A percentile compares a stretch with the other conserved stretches of the same genome.
phyloP scores from a whole-genome alignment of 2,113 vertebrate species.

The Rhea pennata region DNA sequence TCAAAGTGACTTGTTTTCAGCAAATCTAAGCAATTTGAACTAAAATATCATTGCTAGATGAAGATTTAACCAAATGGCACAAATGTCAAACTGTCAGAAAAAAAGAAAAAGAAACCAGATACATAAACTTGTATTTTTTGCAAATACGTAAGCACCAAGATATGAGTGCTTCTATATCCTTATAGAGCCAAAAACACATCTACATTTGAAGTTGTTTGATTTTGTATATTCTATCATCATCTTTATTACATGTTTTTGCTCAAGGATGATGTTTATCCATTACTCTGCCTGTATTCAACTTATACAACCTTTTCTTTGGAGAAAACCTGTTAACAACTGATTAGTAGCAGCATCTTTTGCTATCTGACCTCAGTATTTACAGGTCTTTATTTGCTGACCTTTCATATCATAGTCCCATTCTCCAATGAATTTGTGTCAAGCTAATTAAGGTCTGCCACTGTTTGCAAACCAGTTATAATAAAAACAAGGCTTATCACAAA shows the following conservation, averaged over 20 bases:
- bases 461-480: background rate
- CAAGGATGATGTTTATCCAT: background rate
- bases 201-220: background rate
- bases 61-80: background rate
- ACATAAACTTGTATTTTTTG: background rate
- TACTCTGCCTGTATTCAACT: background rate
- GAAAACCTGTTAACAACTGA: background rate
- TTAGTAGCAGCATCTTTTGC: background rate
- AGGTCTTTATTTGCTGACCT: background rate
- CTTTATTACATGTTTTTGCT: background rate
- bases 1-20: background rate
- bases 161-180: background rate
- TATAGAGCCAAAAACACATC: background rate
- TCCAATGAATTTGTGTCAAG: background rate
- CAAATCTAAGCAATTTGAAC: background rate
- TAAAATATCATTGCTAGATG: background rate
- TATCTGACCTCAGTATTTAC: background rate
- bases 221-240: background rate
- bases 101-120: too few relatives aligned
- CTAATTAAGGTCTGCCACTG: background rate
- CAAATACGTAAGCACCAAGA: background rate
- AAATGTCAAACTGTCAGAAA: fast-evolving
- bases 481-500: background rate
- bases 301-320: background rate
- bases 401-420: background rate